Conservation (phyloP, 2,113 vertebrate species). For the Onychostruthus taczanowskii region DNA sequence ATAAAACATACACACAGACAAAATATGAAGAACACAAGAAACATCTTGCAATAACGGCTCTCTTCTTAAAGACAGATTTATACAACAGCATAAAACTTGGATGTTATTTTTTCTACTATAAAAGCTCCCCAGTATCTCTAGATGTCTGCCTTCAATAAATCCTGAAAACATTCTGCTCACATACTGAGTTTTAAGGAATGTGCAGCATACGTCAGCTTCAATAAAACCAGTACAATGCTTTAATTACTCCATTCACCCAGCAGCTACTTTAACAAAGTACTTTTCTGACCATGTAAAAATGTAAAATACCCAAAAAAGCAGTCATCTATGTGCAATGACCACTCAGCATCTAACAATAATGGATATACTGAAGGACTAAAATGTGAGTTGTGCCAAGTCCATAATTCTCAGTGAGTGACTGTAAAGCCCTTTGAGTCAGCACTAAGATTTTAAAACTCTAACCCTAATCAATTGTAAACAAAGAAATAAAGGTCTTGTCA, state of each 20-base stretch:
- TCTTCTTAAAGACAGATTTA: conserved; percentile 1
- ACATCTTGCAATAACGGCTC: not conserved
- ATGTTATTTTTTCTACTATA: conserved; percentile 25
- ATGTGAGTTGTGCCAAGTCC: not conserved
- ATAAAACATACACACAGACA: not conserved
- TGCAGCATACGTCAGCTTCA: conserved; percentile 43
- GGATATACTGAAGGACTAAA: conserved; percentile 36
- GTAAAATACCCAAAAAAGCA: not conserved
- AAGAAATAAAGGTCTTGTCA: not conserved
- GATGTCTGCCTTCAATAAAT: conserved; percentile 17
- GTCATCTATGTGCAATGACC: not conserved
- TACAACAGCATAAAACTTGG: not conserved
- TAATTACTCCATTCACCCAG: conserved; percentile 43
- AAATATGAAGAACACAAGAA: not conserved
- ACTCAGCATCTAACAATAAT: conserved; percentile 28
- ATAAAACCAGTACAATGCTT: conserved; percentile 27
- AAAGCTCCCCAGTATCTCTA: conserved; percentile 23
- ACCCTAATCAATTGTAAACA: not conserved
- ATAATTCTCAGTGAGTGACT: conserved; percentile 44
- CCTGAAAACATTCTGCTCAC: conserved; percentile 40
- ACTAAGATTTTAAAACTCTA: conserved; percentile 37
- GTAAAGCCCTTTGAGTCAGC: not conserved
- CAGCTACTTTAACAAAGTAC: conserved; percentile 9
- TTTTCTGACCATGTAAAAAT: conserved; percentile 30
- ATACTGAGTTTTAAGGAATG: conserved; percentile 10